Evolutionary conservation across 2,797 vertebrate species (phyloP).

Genomic region (Sardinella longiceps): DNA sequence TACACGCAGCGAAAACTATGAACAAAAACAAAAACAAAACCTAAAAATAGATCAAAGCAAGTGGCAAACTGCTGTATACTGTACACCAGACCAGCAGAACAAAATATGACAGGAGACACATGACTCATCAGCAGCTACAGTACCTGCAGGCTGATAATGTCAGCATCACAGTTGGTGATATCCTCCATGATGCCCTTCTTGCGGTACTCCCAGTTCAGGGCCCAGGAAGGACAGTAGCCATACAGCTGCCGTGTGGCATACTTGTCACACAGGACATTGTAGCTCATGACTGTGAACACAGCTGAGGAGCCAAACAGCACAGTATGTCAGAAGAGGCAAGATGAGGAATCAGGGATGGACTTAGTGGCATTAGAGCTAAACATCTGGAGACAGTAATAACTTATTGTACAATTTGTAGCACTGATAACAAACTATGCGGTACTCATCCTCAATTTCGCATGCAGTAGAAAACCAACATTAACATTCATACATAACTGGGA

Average conservation of each 20-base stretch:
- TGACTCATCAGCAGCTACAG: slow-evolving; percentile 32
- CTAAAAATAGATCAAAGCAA: too few species aligned
- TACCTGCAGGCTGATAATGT: slow-evolving; percentile 99
- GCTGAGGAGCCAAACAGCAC: slow-evolving; percentile 65
- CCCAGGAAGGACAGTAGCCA: slow-evolving; percentile 98
- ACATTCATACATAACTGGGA: neutral
- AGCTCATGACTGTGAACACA: slow-evolving; percentile 97
- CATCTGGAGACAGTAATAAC: neutral
- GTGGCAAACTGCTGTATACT: neutral
- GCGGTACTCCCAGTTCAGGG: slow-evolving; percentile 97
- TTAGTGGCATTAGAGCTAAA: neutral
- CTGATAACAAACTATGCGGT: neutral
- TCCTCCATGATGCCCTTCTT: slow-evolving; percentile 99
- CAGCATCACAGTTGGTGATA: slow-evolving; percentile 93
- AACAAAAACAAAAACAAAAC: neutral
- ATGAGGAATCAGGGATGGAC: neutral
- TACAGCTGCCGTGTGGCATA: slow-evolving; percentile 98
- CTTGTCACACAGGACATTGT: slow-evolving; percentile 98
- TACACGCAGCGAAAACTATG: neutral
- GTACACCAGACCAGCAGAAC: too few species aligned
- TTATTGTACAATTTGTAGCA: neutral
- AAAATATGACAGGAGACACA: too few species aligned
- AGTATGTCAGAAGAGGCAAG: neutral
- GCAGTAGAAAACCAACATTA: neutral
- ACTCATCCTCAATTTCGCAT: too few species aligned